phyloP scores from a whole-genome alignment of 2,113 vertebrate species.

The Neomonachus schauinslandi region DNA sequence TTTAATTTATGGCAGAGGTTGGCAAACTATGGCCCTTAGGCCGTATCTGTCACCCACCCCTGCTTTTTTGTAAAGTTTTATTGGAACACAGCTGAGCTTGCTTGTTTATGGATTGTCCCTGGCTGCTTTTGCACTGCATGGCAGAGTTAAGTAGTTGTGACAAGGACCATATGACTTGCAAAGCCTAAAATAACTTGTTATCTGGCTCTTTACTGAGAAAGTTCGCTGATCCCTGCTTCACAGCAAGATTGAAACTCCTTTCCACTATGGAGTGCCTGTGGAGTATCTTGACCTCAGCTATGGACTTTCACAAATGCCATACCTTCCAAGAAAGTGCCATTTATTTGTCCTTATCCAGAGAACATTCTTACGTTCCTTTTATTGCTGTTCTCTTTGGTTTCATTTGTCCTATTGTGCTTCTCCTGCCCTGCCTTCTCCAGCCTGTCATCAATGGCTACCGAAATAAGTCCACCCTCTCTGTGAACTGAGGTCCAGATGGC shows the following conservation, averaged over 20 bases:
- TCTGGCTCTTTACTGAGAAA: neutral
- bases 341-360: neutral
- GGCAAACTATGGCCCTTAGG: neutral
- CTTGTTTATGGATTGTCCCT: neutral
- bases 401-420: neutral
- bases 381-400: slow-evolving; percentile 32
- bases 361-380: neutral
- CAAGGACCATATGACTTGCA: neutral
- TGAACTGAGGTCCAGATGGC: slow-evolving; percentile 91
- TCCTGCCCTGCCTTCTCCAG: slow-evolving; percentile 65
- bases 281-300: neutral
- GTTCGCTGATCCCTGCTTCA: neutral
- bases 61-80: slow-evolving; percentile 44
- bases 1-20: slow-evolving; percentile 16
- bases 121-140: neutral
- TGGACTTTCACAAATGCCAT: neutral
- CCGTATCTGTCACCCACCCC: neutral
- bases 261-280: neutral
- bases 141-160: neutral
- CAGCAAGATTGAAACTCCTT: neutral
- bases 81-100: neutral
- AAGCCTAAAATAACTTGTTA: neutral
- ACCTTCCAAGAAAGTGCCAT: neutral
- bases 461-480: slow-evolving; percentile 94
- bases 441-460: slow-evolving; percentile 88